Percentiles rank a stretch among this genome's conserved stretches.
Conservation (phyloP, 2,888 invertebrate genomes). For the Willowsia nigromaculata region DNA sequence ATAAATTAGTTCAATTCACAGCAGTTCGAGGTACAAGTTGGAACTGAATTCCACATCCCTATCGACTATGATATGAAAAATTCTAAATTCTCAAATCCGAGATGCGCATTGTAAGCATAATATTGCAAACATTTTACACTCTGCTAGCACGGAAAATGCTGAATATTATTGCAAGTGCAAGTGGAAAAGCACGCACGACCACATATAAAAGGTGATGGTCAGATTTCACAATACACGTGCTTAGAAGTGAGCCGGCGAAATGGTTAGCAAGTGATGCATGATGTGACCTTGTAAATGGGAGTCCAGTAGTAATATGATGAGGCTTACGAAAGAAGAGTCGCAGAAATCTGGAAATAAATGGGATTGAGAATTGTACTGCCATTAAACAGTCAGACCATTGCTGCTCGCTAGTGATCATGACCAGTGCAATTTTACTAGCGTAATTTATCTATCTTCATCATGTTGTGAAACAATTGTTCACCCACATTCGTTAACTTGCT, state of each 20-base stretch:
- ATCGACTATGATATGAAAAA: too few species aligned
- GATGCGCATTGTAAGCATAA: too few species aligned
- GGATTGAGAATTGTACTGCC: too few species aligned
- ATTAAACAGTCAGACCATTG: not conserved
- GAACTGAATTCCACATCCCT: not conserved
- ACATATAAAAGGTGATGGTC: not conserved
- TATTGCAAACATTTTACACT: too few species aligned
- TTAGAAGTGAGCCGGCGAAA: not conserved
- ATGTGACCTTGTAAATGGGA: not conserved
- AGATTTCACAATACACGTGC: slow-evolving; percentile 23
- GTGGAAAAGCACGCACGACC: not conserved
- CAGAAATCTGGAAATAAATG: not conserved
- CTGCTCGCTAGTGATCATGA: not conserved
- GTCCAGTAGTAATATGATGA: not conserved
- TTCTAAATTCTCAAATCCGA: too few species aligned
- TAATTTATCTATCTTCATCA: not conserved
- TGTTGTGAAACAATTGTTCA: not conserved
- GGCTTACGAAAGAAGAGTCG: not conserved
- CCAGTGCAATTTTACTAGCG: not conserved
- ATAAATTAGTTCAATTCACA: too few species aligned
- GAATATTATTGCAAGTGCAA: too few species aligned
- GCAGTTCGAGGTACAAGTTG: not conserved
- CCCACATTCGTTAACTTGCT: too few species aligned
- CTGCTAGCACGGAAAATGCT: too few species aligned
- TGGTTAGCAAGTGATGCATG: not conserved